Evolutionary conservation across 2,113 vertebrate species (phyloP), one percentile per base, ranked within the genome.

Genomic region (Pungitius pungitius): DNA sequence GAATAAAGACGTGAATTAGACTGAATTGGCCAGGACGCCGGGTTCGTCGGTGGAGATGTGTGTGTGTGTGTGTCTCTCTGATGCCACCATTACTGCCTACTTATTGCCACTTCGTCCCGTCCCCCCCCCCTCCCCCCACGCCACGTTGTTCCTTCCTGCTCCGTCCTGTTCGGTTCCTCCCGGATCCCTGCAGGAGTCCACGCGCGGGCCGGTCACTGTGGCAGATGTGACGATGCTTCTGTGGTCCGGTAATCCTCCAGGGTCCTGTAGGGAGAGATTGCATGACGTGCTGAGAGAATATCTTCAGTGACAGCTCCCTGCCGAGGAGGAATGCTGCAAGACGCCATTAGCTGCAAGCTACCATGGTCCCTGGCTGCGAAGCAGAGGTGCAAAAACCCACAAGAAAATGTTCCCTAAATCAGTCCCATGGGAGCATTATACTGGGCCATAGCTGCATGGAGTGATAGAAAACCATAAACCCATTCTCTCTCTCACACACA

Each of bases 221-320:
- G 81, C 69, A 73, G 76, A 82, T 80, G 85, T 86, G 87, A 83
- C 86, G 80, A 7, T 42, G 77, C 68, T 81, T 30, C 40, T 73
- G 62, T 62, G 73, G 69, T 73, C 83, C 81, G 72, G 52, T 71
- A 55, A 75, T 59, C 71, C 82, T 59, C 84, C 26, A 8, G 86
- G 77, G 83, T 63, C 61, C 30, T 52, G 66, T 55, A 18, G 56
- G 40, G 64, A 71, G 74, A 52, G 45, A 69, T 62, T 43, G 77
- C 27, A 58, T 72, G 80, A 80, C 57, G 43, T 15, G 59, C 63
- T 51, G 58, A 57, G 64, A 40, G 43, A 85, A 81, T 80, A 80
- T 73, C 73, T 80, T 63, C 74, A 59, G 55, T 75, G 87, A 85
- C 78, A 79, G 81, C 80, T 69, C 45, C 18, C 77, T 73, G 65